Percentiles rank a stretch among this genome's conserved stretches.
These are phyloP conservation scores for Anisognathus igniventris DNA, from an alignment of 2,797 vertebrate species.

Conservation along the genomic window DNA sequence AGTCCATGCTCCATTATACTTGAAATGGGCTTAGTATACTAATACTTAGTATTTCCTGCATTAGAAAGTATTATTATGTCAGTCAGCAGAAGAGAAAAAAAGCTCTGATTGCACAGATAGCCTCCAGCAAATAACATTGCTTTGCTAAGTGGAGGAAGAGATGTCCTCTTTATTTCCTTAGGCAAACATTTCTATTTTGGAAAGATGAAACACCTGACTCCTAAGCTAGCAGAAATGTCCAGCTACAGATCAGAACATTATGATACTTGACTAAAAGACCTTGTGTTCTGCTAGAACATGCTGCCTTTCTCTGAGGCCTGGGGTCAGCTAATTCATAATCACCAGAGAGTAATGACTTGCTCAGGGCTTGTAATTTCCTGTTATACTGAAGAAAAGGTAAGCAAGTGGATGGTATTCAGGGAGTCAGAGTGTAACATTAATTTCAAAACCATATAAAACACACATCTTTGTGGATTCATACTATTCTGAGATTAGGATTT, in stretches of 20 bases:
- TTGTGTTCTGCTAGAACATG: not conserved
- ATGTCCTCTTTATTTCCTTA: not conserved
- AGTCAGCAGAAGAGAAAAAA: not conserved
- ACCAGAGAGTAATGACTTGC: not conserved
- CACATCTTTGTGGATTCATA: not conserved
- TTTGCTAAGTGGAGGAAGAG: not conserved
- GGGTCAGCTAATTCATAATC: not conserved
- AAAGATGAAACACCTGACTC: constrained; percentile 5
- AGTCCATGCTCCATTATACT: not conserved
- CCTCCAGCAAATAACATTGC: not conserved
- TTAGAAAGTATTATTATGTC: not conserved
- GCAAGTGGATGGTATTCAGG: not conserved
- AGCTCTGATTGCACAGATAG: not conserved
- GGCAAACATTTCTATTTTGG: constrained; percentile 4
- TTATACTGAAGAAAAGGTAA: not conserved
- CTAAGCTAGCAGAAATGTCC: constrained; percentile 24
- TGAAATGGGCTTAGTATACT: not conserved
- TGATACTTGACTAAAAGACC: not conserved
- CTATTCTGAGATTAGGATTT: not conserved
- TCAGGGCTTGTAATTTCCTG: not conserved
- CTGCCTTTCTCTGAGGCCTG: not conserved
- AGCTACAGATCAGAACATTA: not conserved
- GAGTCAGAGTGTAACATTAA: not conserved
- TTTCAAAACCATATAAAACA: not conserved
- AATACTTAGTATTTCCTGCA: not conserved